phyloP scores from a whole-genome alignment of 2,113 vertebrate species.

The Orthonyx spaldingii region DNA sequence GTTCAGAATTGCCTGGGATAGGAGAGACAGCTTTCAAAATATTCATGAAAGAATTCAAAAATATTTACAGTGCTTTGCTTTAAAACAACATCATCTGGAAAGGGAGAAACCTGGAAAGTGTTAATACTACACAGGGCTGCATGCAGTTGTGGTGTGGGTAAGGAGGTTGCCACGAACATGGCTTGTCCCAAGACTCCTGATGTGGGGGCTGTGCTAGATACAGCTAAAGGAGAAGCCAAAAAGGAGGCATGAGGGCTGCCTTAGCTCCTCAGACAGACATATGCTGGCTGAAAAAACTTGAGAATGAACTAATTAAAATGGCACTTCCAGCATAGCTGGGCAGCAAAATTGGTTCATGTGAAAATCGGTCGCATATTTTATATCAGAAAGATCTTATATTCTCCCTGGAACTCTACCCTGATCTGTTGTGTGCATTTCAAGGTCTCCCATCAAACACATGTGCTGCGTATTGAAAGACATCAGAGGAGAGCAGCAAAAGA shows the following conservation, averaged over 20 bases:
- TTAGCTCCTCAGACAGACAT: background rate
- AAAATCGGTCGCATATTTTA: rapidly evolving
- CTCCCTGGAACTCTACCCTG: background rate
- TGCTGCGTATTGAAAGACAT: background rate
- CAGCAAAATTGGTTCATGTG: background rate
- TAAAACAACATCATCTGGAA: conserved; percentile 49
- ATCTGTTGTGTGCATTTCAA: background rate
- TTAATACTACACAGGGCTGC: conserved; percentile 2
- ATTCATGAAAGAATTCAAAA: conserved; percentile 59
- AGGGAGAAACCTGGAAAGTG: conserved; percentile 53
- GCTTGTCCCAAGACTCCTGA: background rate
- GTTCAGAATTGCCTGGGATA: conserved; percentile 55
- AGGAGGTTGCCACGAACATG: background rate
- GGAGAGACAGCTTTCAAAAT: conserved; percentile 60
- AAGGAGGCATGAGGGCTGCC: background rate
- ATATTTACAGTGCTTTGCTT: conserved; percentile 62
- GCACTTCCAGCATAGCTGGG: background rate
- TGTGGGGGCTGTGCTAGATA: background rate
- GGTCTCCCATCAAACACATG: background rate
- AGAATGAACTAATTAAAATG: background rate
- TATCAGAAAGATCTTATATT: background rate
- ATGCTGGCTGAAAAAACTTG: background rate
- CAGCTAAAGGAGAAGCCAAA: background rate
- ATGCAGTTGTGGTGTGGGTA: background rate
- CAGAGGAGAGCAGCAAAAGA: background rate